phyloP scores from a whole-genome alignment of 2,888 invertebrate genomes.

The Neoaliturus tenellus region DNA sequence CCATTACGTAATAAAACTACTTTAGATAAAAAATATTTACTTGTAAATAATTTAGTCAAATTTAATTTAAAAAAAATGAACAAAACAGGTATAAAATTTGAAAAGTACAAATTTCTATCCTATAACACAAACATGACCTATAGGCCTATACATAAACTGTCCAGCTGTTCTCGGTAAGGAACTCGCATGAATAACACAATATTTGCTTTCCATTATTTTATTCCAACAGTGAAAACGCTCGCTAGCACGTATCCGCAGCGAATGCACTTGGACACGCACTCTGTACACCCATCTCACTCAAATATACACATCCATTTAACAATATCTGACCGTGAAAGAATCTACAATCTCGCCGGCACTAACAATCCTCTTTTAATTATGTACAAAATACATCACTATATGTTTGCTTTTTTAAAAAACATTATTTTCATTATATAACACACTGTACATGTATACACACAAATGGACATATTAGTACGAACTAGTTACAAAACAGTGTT shows the following conservation, averaged over 20 bases:
- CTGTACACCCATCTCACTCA: slow-evolving; percentile 37
- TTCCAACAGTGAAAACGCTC: slow-evolving; percentile 57
- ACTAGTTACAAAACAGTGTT: slow-evolving; percentile 52
- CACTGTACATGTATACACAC: slow-evolving; percentile 61
- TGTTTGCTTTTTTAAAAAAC: slow-evolving; percentile 58
- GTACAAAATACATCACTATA: slow-evolving; percentile 60
- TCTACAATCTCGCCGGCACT: slow-evolving; percentile 4
- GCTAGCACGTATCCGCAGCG: slow-evolving; percentile 53
- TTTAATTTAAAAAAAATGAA: too few species aligned
- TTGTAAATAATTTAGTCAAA: too few species aligned
- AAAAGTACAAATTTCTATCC: too few species aligned
- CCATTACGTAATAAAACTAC: too few species aligned
- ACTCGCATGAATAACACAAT: background rate
- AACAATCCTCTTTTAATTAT: slow-evolving; percentile 55
- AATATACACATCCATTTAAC: slow-evolving; percentile 51
- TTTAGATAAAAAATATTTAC: too few species aligned
- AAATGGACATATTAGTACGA: slow-evolving; percentile 54
- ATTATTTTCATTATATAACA: slow-evolving; percentile 56
- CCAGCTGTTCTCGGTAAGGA: background rate
- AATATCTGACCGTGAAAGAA: slow-evolving; percentile 34
- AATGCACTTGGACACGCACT: slow-evolving; percentile 39
- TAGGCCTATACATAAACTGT: too few species aligned
- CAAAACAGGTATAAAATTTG: too few species aligned
- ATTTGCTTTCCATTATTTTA: slow-evolving; percentile 31
- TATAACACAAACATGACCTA: too few species aligned